Base-by-base conservation (phyloP, 2,113 vertebrate species). In the Todiramphus chloris region DNA sequence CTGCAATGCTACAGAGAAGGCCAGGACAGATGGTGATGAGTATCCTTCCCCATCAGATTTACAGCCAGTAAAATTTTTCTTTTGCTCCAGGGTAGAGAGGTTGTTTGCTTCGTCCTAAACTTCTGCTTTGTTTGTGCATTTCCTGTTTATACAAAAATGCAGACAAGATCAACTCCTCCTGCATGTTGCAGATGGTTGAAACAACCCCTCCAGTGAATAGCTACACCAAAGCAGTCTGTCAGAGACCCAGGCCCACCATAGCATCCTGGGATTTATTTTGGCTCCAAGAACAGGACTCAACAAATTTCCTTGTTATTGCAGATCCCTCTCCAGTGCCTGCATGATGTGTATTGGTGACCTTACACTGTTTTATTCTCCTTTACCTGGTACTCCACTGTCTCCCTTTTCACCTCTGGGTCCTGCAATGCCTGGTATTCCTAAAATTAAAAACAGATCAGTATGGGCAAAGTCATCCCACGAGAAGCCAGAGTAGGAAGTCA, bases 341-440 rank as follows among this genome's bases (percentile, higher is more conserved):
- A 43, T 41, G 14, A 35, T 46, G 13, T 1, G 0, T 62, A 25
- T 8, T 83, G 25, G 55, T 41, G 23, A 74, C 20, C 18, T 33
- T 2, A 46, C 51, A 8, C 25, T 53, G 27, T 56, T 59, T 68
- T 68, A 31, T 76, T 92, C 43, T 78, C 46, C 39, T 62, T 95
- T 91, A 96, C 96, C 96, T 96, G 21, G 0, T 66, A 17, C 5
- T 94, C 96, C 96, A 31, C 0, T 50, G 23, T 67, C 44, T 94
- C 96, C 96, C 30, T 70, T 68, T 67, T 96, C 94, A 9, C 98
- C 98, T 72, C 72, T 97, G 79, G 14, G 92, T 89, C 98, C 98
- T 33, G 76, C 87, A 73, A 13, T 3, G 43, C 98, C 98, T 35
- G 31, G 4, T 3, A 11, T 21, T 92, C 98, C 98, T 96, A 50